Conservation (phyloP, 2,113 vertebrate species). For the Ascaphus truei region DNA sequence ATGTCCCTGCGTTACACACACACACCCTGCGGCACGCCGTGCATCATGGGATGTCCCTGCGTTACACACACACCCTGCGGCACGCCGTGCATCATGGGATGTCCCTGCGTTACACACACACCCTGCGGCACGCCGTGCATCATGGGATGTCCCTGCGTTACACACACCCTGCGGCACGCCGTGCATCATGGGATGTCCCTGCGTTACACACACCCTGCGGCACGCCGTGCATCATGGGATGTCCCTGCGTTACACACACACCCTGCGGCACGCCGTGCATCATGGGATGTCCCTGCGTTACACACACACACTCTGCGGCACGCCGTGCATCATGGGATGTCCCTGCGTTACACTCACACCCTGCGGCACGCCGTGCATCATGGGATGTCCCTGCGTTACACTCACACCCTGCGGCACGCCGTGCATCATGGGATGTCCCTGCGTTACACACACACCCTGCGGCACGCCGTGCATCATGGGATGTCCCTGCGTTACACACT, state of each 20-base stretch:
- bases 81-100: slow-evolving; percentile 67
- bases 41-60: slow-evolving; percentile 73
- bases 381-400: slow-evolving; percentile 62
- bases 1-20: too few species aligned
- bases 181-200: slow-evolving; percentile 75
- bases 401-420: slow-evolving; percentile 41
- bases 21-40: slow-evolving; percentile 46
- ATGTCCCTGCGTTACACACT: too few species aligned
- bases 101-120: too few species aligned
- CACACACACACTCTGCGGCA: slow-evolving; percentile 42
- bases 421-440: slow-evolving; percentile 73
- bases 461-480: slow-evolving; percentile 64
- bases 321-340: slow-evolving; percentile 69
- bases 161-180: slow-evolving; percentile 42
- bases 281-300: too few species aligned
- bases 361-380: slow-evolving; percentile 56
- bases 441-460: slow-evolving; percentile 44
- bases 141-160: slow-evolving; percentile 66
- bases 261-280: slow-evolving; percentile 53
- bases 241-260: too few species aligned
- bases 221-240: slow-evolving; percentile 67
- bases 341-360: slow-evolving; percentile 46
- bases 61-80: slow-evolving; percentile 43
- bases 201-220: slow-evolving; percentile 42
- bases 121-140: slow-evolving; percentile 53